Evolutionary conservation across 2,113 vertebrate species (phyloP), one percentile per base, ranked within the genome.

Genomic region (Thryonomys swinderianus): DNA sequence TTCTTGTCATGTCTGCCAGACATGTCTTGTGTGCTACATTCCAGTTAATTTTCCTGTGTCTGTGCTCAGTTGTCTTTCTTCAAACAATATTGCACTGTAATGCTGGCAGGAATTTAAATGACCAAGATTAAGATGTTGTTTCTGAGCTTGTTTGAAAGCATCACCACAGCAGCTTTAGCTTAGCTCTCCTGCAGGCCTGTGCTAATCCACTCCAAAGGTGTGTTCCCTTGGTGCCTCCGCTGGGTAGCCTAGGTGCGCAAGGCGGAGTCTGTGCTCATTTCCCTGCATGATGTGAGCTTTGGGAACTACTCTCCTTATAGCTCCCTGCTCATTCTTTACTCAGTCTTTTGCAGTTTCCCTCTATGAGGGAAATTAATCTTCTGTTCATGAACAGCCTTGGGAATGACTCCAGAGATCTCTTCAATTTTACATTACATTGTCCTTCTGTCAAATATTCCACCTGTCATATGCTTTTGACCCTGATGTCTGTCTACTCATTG

Each of bases 91-190:
- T 21, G 13, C 4, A 55, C 51, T 40, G 62, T 42, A 74, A n/a
- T 66, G 17, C 23, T 62, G 10, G 5, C 37, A 64, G 30, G 16
- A 64, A 40, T 64, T 53, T 74, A 64, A 83, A 45, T 76, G 30
- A 11, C 73, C 53, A 53, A 73, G 14, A 55, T 81, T 42, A 62
- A 16, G 27, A 40, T 40, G 45, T 23, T 40, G n/a, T 8, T 81
- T 40, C 17, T 23, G 61, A 55, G 59, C 40, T 71, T 53, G 30
- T 45, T n/a, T 51, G 62, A 11, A 74, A 48, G 71, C 13, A 51
- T 27, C 1, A 4, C n/a, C 37, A 10, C 2, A 32, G n/a, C 4
- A 14, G 7, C 7, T n/a, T 74, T 45, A 7, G 2, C 32, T 4
- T 18, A 14, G 55, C 66, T 78, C 62, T 62, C 23, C 42, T 48